Evolutionary conservation across 2,113 vertebrate species (phyloP).

Genomic region (Haemorhous mexicanus): DNA sequence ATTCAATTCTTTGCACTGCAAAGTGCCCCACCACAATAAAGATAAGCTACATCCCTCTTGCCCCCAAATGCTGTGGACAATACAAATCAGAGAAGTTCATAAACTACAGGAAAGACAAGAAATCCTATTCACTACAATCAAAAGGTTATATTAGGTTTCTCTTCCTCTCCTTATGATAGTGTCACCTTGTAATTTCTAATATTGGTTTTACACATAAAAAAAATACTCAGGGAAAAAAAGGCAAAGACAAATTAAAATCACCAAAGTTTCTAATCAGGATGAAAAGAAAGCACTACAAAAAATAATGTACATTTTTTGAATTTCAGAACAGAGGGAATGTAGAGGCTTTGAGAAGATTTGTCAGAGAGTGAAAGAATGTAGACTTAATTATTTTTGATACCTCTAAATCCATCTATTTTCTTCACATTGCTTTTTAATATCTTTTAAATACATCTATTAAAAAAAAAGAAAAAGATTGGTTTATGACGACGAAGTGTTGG

Average conservation of each 20-base stretch:
- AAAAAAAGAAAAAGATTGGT: background rate
- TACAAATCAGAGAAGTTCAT: background rate
- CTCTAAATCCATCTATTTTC: background rate
- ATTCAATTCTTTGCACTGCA: constrained; percentile 66
- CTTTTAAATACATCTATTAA: background rate
- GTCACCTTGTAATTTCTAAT: background rate
- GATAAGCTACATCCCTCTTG: background rate
- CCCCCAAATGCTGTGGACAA: background rate
- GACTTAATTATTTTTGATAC: background rate
- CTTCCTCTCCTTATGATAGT: background rate
- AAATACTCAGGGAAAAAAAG: background rate
- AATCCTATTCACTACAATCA: background rate
- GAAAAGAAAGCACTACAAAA: background rate
- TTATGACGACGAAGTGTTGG: background rate
- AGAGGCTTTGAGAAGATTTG: background rate
- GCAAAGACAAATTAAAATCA: background rate
- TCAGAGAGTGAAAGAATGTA: background rate
- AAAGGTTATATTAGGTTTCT: background rate
- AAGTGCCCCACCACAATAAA: constrained; percentile 20
- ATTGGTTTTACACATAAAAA: background rate
- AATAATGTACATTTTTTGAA: background rate
- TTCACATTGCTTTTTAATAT: background rate
- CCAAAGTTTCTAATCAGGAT: background rate
- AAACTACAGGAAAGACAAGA: background rate
- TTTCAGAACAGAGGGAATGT: background rate